phyloP scores from a whole-genome alignment of 2,113 vertebrate genomes.

The Tupaia tana region DNA sequence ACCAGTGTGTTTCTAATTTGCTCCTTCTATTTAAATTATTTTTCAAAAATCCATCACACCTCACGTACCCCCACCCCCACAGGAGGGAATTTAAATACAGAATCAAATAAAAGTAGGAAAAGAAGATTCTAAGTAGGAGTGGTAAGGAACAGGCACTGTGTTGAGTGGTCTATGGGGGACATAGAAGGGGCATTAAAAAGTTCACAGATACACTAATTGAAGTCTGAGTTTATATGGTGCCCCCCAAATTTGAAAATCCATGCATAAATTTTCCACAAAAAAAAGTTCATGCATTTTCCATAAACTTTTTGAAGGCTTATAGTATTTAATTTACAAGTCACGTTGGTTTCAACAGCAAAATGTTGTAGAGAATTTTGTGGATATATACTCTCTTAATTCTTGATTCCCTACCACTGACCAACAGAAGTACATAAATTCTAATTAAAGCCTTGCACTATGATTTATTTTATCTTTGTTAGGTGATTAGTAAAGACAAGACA shows the following conservation, averaged over 20 bases:
- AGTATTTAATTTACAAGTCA: background rate
- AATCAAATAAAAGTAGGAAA: background rate
- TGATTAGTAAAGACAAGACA: constrained; percentile 4
- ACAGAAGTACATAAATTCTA: constrained; percentile 2
- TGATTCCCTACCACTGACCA: background rate
- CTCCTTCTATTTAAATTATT: background rate
- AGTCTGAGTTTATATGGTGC: too few species aligned
- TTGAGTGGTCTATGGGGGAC: background rate
- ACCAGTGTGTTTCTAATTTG: background rate
- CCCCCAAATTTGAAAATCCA: too few species aligned
- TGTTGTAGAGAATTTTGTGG: background rate
- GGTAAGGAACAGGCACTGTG: background rate
- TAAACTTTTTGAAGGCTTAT: too few species aligned
- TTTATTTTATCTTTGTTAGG: background rate
- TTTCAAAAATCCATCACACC: background rate
- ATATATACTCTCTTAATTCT: background rate
- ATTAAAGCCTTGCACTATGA: background rate
- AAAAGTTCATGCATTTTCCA: too few species aligned
- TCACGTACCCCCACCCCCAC: background rate
- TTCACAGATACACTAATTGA: too few species aligned
- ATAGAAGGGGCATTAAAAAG: background rate
- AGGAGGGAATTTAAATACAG: background rate
- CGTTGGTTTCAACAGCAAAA: background rate
- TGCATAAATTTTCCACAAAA: too few species aligned
- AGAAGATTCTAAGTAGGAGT: background rate